Conservation (phyloP, 2,797 vertebrate genomes). For the Hippopotamyrus pictus region DNA sequence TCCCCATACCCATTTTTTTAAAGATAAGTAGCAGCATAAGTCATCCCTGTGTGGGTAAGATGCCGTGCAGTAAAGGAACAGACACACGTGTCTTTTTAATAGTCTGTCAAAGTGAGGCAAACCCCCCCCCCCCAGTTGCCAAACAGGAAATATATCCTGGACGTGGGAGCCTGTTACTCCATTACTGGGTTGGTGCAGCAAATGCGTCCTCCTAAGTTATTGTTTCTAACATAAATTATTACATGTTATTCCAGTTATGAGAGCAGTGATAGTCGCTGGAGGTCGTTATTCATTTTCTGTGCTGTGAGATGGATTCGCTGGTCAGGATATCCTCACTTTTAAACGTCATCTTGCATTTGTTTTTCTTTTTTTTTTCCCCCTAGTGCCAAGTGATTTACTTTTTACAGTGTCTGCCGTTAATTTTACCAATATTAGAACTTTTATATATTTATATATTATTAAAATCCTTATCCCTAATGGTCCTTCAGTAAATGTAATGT, state of each 20-base stretch:
- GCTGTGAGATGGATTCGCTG: background rate
- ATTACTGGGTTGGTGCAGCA: background rate
- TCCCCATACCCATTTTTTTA: background rate
- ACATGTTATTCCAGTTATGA: background rate
- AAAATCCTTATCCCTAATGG: background rate
- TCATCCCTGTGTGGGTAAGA: background rate
- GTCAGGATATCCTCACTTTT: background rate
- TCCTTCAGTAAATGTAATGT: background rate
- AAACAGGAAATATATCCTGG: background rate
- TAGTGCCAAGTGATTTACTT: background rate
- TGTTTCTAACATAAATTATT: background rate
- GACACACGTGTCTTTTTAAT: background rate
- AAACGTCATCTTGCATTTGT: background rate
- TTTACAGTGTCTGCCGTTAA: background rate
- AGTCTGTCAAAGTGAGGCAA: background rate
- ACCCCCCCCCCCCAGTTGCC: background rate
- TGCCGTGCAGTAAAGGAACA: background rate
- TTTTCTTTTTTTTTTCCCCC: background rate
- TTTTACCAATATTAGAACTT: background rate
- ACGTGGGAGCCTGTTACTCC: background rate
- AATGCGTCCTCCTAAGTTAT: background rate
- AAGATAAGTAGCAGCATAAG: background rate
- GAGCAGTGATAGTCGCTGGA: background rate
- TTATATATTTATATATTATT: background rate
- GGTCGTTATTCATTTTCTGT: background rate